Evolutionary conservation across 2,113 vertebrate species (phyloP), one percentile per base, ranked within the genome.

Genomic region (Hippocampus mohnikei): DNA sequence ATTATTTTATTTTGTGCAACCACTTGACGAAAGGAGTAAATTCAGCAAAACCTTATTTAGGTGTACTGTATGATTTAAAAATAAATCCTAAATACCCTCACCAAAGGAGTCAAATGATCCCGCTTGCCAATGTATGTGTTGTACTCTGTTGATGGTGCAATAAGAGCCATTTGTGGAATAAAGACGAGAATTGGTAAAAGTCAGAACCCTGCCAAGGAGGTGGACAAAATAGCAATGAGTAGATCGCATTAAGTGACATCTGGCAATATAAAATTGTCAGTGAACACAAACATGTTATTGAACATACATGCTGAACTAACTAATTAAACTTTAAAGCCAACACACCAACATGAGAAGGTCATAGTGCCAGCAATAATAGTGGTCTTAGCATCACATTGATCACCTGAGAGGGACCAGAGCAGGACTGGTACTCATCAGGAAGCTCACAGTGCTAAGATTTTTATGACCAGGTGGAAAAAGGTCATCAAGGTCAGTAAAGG

Each of bases 381-480:
- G 41, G 10, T n/a, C 33, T 58, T 44, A 56, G 10, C 53, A 70
- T 75, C 61, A 52, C n/a, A 64, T 78, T 65, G 76, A 73, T 68
- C 40, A 23, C 61, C 25, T 71, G 63, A 82, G 40, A 46, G 2
- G 72, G 61, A 71, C 58, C 87, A 85, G 82, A 77, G 70, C 67
- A 72, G 70, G 58, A 71, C 83, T 83, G 76, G 71, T 74, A 73
- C 29, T 78, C 77, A 75, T 85, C 79, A 78, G 41, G 58, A 73
- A 76, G 58, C 77, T 66, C 23, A 33, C 40, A 75, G 71, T 50
- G 71, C 55, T 76, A 72, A 77, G 70, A 81, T 81, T 73, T 88
- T 85, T 86, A 89, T 77, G 75, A 79, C 74, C 76, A 83, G 69
- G 71, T 83, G 20, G 77, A 72, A 75, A 85, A 61, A 62, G 83